Conservation (phyloP, 2,113 vertebrate genomes). For the Hoplias malabaricus region DNA sequence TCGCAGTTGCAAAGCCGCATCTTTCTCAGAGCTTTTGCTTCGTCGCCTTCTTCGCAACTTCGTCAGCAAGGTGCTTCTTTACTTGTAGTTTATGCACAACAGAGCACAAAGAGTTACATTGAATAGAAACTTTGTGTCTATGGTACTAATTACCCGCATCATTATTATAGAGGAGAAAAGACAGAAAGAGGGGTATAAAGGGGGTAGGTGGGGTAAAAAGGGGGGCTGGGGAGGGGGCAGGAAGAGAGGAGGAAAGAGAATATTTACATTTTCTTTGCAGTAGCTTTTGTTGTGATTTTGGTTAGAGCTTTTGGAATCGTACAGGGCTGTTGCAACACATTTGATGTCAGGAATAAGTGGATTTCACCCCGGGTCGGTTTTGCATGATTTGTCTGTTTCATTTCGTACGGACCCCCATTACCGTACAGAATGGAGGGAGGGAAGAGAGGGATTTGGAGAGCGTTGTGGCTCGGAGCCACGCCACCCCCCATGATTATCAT, state of each 20-base stretch:
- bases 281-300: constrained; percentile 58
- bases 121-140: constrained; percentile 79
- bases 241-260: constrained; percentile 56
- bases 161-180: constrained; percentile 66
- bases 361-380: constrained; percentile 10
- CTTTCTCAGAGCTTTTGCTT: constrained; percentile 41
- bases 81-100: constrained; percentile 79
- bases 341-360: constrained; percentile 64
- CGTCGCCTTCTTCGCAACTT: constrained; percentile 54
- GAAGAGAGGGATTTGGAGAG: constrained; percentile 16
- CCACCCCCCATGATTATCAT: constrained; percentile 79
- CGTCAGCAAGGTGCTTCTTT: constrained; percentile 88
- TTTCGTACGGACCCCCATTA: constrained; percentile 61
- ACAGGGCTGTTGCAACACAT: constrained; percentile 51
- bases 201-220: constrained; percentile 52
- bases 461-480: constrained; percentile 54
- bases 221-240: neutral
- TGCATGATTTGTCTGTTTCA: constrained; percentile 59
- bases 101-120: constrained; percentile 82
- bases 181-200: constrained; percentile 53
- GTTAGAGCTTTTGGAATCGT: constrained; percentile 54
- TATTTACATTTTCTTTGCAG: constrained; percentile 68
- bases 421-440: constrained; percentile 42
- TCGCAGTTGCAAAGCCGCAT: constrained; percentile 58
- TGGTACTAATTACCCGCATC: constrained; percentile 90